Evolutionary conservation across 2,113 vertebrate species (phyloP).

Genomic region (Antechinus flavipes): DNA sequence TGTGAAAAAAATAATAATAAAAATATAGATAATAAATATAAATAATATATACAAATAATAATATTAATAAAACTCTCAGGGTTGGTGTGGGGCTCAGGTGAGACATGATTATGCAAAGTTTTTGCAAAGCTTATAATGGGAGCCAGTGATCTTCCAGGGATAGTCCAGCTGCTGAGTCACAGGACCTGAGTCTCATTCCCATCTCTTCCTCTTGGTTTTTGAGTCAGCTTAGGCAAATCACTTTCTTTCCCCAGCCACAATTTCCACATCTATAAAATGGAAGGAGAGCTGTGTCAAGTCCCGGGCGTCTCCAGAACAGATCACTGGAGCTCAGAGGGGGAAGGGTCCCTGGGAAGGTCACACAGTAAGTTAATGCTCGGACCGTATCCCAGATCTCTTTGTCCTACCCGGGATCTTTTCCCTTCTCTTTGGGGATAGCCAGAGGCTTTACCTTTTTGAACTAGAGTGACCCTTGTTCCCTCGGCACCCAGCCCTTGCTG

Average conservation of each 20-base stretch:
- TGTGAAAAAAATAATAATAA: not conserved
- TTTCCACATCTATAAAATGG: not conserved
- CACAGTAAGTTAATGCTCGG: not conserved
- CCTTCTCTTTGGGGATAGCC: not conserved
- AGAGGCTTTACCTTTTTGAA: constrained; percentile 21
- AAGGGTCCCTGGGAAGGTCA: not conserved
- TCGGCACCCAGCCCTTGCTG: not conserved
- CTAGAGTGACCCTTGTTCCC: not conserved
- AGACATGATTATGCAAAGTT: not conserved
- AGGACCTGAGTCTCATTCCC: not conserved
- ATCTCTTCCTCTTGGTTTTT: not conserved
- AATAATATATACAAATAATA: too few relatives aligned
- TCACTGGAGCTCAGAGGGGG: not conserved
- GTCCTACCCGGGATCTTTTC: not conserved
- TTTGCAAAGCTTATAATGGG: not conserved
- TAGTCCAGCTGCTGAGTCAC: not conserved
- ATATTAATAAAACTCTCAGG: not conserved
- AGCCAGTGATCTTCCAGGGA: not conserved
- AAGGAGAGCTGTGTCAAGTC: not conserved
- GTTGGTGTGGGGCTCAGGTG: not conserved
- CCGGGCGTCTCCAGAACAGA: not conserved
- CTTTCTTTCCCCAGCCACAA: not conserved
- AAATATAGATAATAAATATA: too few relatives aligned
- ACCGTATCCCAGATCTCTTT: not conserved
- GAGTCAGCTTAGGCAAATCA: not conserved